phyloP scores from a whole-genome alignment of 1,140 invertebrate genomes.

The Danaus plexippus region DNA sequence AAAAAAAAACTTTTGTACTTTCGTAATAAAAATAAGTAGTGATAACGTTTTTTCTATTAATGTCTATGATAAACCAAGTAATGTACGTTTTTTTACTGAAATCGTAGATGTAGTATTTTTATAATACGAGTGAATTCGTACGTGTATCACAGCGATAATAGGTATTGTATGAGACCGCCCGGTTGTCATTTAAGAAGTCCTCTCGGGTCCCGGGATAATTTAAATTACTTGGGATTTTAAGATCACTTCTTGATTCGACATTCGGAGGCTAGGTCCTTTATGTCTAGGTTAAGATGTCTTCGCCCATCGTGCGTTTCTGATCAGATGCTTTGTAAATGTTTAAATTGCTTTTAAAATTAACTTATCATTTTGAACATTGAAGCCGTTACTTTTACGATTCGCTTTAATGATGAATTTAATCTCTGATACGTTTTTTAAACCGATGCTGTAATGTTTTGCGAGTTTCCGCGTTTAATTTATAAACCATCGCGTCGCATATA shows the following conservation, averaged over 20 bases:
- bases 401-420: too few relatives aligned
- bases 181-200: conserved; percentile 41
- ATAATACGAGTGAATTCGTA: conserved; percentile 56
- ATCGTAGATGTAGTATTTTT: conserved; percentile 69
- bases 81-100: conserved; percentile 68
- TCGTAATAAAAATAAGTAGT: conserved; percentile 62
- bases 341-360: conserved; percentile 4
- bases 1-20: conserved; percentile 68
- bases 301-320: conserved; percentile 49
- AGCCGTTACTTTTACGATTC: too few relatives aligned
- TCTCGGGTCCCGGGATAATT: conserved; percentile 20
- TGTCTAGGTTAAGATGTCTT: conserved; percentile 49
- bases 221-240: conserved; percentile 18
- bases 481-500: background rate
- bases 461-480: too few relatives aligned
- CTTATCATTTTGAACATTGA: too few relatives aligned
- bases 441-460: too few relatives aligned
- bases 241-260: conserved; percentile 44
- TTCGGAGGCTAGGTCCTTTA: conserved; percentile 37
- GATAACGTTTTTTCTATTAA: conserved; percentile 65
- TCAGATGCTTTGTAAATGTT: conserved; percentile 39
- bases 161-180: conserved; percentile 49
- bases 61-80: conserved; percentile 60
- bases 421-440: too few relatives aligned
- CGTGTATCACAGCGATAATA: conserved; percentile 71